Evolutionary conservation across 2,113 vertebrate genomes (phyloP).

Genomic region (Cnemophilus loriae): DNA sequence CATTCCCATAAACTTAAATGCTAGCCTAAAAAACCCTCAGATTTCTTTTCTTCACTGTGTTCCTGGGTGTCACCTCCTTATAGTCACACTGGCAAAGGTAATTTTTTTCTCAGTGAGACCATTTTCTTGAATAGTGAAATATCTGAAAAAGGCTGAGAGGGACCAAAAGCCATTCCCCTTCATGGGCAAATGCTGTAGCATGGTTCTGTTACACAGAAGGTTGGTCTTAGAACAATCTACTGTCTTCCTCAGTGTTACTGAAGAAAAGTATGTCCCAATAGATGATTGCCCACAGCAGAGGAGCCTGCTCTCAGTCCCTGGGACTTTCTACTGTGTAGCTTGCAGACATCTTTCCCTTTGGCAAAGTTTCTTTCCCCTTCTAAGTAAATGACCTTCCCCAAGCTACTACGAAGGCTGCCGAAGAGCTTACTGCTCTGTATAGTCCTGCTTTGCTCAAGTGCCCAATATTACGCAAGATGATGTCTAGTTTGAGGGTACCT

Average conservation of each 20-base stretch:
- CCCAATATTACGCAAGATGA: neutral
- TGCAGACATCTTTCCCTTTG: neutral
- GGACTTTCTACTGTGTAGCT: neutral
- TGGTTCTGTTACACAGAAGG: neutral
- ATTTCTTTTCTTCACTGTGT: neutral
- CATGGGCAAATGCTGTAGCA: neutral
- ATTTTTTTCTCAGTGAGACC: neutral
- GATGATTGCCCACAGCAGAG: neutral
- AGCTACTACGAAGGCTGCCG: neutral
- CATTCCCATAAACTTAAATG: neutral
- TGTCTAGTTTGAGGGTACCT: neutral
- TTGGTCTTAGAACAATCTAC: neutral
- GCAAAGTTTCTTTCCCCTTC: neutral
- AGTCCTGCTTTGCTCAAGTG: neutral
- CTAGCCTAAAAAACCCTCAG: neutral
- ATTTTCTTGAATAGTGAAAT: neutral
- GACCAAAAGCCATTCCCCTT: neutral
- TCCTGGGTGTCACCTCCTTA: neutral
- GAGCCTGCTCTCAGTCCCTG: neutral
- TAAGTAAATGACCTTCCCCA: neutral
- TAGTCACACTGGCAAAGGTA: neutral
- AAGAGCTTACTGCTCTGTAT: fast-evolving
- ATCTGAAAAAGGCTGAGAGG: neutral
- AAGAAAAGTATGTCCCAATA: neutral
- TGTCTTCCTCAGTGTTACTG: neutral